Evolutionary conservation across 2,797 vertebrate species (phyloP), one percentile per base, ranked within the genome.

Genomic region (Peromyscus nudipes): DNA sequence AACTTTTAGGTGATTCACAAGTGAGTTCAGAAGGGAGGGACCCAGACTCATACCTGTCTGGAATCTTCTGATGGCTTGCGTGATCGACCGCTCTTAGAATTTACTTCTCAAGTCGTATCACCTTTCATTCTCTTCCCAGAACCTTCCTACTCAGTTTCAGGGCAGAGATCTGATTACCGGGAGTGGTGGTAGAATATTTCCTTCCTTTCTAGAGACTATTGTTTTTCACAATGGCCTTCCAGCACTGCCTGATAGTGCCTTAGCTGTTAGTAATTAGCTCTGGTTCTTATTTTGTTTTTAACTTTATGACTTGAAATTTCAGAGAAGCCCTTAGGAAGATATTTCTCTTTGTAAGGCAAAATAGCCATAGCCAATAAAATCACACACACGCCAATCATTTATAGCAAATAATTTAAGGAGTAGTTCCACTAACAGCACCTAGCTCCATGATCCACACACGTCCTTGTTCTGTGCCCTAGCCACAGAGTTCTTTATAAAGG

Each of bases 241-340:
- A 77, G 21, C 7, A 34, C 31, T 88, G 46, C 49, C 67, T 46
- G 11, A 57, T 71, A 52, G 19, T n/a, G 60, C 16, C 49, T 88
- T 96, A 34, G 43, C 75, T 86, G 4, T 85, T 96, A 84, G 69
- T 23, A 82, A 89, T 16, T 86, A 83, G n/a, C 10, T 4, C n/a
- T 87, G 37, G 34, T 89, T 92, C 29, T 71, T 82, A 6, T 91
- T 93, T 97, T 81, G 6, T 73, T 91, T 96, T 96, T 60, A 82
- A n/a, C 43, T 92, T 93, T 40, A 71, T 85, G 77, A 77, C 34
- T 86, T 85, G 88, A 55, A 79, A 49, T 82, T 94, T 73, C 79
- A 88, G 93, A 81, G 11, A 89, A 75, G 10, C 81, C 29, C 23
- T 80, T 79, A 85, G 29, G n/a, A 83, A 92, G 65, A 80, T 37